Conservation (phyloP, 2,797 vertebrate genomes). For the Neosilurus mollespiculum region DNA sequence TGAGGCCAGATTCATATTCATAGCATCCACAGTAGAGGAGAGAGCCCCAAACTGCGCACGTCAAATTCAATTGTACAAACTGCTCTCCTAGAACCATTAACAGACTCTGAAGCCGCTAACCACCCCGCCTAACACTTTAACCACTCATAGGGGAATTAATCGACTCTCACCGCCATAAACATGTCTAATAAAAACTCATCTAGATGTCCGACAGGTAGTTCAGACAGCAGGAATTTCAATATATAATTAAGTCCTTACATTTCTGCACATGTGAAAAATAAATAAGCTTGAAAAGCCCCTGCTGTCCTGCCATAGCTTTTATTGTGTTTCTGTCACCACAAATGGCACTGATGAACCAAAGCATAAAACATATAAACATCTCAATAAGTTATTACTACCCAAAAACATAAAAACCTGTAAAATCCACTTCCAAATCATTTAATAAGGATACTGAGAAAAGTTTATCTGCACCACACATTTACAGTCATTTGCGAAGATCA, state of each 20-base stretch:
- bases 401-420: not conserved
- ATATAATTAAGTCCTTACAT: not conserved
- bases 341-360: not conserved
- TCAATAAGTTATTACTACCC: not conserved
- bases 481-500: not conserved
- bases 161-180: not conserved
- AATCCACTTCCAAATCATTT: not conserved
- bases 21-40: conserved; percentile 16
- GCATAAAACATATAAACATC: not conserved
- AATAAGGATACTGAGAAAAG: not conserved
- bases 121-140: conserved; percentile 18
- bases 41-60: conserved; percentile 46
- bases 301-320: not conserved
- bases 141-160: conserved; percentile 8
- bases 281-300: not conserved
- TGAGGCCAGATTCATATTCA: not conserved
- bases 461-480: not conserved
- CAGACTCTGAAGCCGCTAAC: conserved; percentile 28
- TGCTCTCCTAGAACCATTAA: conserved; percentile 39
- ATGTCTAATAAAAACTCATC: conserved; percentile 10
- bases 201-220: not conserved
- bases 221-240: not conserved
- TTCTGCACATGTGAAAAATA: not conserved
- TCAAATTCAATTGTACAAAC: conserved; percentile 48
- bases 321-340: not conserved